Base-by-base conservation (phyloP, 2,888 invertebrate species). In the Hecatera dysodea region DNA sequence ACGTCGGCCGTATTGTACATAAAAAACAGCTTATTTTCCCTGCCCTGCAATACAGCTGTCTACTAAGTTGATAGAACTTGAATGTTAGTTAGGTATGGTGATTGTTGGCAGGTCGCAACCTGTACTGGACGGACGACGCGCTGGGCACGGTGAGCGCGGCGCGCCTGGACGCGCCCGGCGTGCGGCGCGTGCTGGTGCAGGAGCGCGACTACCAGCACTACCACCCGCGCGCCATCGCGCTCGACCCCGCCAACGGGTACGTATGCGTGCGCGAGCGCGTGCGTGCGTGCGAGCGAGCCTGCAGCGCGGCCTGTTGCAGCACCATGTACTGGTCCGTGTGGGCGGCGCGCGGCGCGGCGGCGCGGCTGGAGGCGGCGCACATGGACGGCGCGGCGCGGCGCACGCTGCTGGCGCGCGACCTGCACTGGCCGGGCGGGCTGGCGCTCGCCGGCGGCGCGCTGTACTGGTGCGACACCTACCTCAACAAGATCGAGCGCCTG, bases 71-170 rank as follows among this genome's bases (percentile, higher is more conserved):
- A 0, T 12, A 12, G 39, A 39, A 39, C 39, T 39, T 39, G 39
- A 15, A 15, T 15, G 39, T 17, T 39, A 15, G 15, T 39, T 17
- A 4, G 39, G 5, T 39, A 39, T 12, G 11, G 6, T 53, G 17
- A 19, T 19, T 17, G 29, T 2, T 2, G 0, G 19, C 85, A 94
- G 95, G 93, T 0, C 85, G 91, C 71, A 98, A 98, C 94, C 91
- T 99, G 70, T 99, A 98, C 94, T 98, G 98, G 98, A 98, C 98
- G 64, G 98, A 98, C 92, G 97, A 97, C 90, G 97, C 97, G 67
- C 94, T 97, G 80, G 97, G 97, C 69, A 96, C 96, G 64, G 96
- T 98, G 78, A 97, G 96, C 86, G 98, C 98, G 46, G 97, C 97
- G 56, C 97, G 96, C 46, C 90, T 98, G 72, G 95, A 95, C 39